phyloP scores from a whole-genome alignment of 1,140 invertebrate genomes.

The Riptortus pedestris region DNA sequence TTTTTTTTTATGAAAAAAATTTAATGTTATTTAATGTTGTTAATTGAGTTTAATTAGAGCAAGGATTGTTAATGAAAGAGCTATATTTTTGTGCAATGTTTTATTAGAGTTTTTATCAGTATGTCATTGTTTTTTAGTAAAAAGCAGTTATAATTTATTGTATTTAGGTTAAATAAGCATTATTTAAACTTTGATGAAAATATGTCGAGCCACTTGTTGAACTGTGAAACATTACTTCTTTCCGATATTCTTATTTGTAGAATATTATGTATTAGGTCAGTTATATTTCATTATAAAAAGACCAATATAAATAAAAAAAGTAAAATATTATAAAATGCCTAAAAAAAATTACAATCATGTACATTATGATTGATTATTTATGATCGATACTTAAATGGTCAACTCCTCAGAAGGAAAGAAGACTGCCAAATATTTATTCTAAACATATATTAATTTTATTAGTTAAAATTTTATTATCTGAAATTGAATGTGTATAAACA shows the following conservation, averaged over 20 bases:
- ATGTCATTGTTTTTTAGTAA: neutral
- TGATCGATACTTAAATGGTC: neutral
- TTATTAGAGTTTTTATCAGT: neutral
- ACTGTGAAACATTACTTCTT: too few species aligned
- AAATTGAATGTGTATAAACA: neutral
- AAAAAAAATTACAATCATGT: neutral
- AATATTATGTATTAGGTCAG: too few species aligned
- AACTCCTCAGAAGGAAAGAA: neutral
- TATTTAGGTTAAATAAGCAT: neutral
- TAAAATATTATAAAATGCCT: neutral
- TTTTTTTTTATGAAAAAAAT: neutral
- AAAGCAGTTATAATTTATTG: neutral
- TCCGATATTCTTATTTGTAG: too few species aligned
- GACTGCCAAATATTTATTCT: constrained; percentile 6
- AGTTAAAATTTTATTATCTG: neutral
- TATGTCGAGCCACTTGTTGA: too few species aligned
- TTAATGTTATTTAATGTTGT: too few species aligned
- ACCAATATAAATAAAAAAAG: too few species aligned
- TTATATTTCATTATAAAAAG: too few species aligned
- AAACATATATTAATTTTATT: constrained; percentile 1
- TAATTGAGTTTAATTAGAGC: neutral
- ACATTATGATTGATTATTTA: neutral
- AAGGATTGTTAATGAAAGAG: neutral
- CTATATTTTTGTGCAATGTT: neutral
- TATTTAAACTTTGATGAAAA: neutral